Conservation (phyloP, 2,888 invertebrate species). For the Allolobophora icterica region DNA sequence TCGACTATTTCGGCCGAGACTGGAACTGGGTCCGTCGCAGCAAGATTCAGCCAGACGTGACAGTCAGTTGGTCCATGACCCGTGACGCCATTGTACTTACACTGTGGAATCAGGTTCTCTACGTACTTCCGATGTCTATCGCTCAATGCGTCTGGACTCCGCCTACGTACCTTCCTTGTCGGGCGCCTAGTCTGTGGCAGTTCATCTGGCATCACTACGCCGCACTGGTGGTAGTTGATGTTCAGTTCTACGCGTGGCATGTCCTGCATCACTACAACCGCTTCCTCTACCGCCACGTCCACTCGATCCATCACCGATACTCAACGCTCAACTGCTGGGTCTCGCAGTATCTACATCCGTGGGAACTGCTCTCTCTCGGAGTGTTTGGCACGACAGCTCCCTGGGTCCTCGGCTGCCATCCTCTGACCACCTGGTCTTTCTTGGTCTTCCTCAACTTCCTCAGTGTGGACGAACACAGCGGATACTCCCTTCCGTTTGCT, state of each 20-base stretch:
- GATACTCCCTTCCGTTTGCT: slow-evolving; percentile 66
- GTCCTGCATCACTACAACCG: slow-evolving; percentile 64
- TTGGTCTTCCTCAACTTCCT: slow-evolving; percentile 64
- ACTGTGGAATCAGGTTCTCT: slow-evolving; percentile 63
- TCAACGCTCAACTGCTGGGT: slow-evolving; percentile 65
- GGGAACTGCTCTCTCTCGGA: slow-evolving; percentile 67
- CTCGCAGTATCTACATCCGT: slow-evolving; percentile 68
- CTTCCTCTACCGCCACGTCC: slow-evolving; percentile 66
- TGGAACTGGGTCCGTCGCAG: slow-evolving; percentile 61
- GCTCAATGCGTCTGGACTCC: slow-evolving; percentile 67
- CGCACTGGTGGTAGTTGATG: slow-evolving; percentile 65
- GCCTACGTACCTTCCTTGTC: slow-evolving; percentile 60
- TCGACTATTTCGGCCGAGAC: slow-evolving; percentile 62
- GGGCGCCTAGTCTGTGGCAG: slow-evolving; percentile 64
- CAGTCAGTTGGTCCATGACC: slow-evolving; percentile 56
- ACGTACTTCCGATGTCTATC: slow-evolving; percentile 65
- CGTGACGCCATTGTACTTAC: slow-evolving; percentile 57
- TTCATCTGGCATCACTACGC: slow-evolving; percentile 63
- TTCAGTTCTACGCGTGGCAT: slow-evolving; percentile 67
- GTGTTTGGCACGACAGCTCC: slow-evolving; percentile 66
- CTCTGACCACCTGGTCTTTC: slow-evolving; percentile 66
- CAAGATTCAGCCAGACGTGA: slow-evolving; percentile 61
- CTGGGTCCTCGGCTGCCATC: slow-evolving; percentile 64
- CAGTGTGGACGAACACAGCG: slow-evolving; percentile 66
- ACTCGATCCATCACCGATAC: slow-evolving; percentile 67